phyloP scores from a whole-genome alignment of 1,140 invertebrate genomes.

The Oryzaephilus surinamensis region DNA sequence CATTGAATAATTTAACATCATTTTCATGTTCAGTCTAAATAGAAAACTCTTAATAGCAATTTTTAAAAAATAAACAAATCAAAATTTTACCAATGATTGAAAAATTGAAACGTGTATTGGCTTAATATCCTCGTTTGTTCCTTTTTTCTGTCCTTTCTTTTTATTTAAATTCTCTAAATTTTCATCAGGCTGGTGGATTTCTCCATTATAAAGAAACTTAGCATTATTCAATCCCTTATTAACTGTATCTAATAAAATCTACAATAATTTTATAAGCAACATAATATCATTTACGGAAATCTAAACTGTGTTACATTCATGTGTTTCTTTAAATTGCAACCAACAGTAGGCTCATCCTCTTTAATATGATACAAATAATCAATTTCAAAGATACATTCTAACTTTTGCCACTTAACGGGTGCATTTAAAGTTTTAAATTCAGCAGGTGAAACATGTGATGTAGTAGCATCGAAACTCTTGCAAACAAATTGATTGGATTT shows the following conservation, averaged over 20 bases:
- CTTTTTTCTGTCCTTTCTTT: slow-evolving; percentile 41
- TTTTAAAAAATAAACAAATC: not conserved
- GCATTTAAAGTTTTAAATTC: slow-evolving; percentile 56
- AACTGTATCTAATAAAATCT: slow-evolving; percentile 48
- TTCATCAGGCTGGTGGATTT: slow-evolving; percentile 43
- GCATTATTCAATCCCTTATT: slow-evolving; percentile 46
- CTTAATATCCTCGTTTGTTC: slow-evolving; percentile 27
- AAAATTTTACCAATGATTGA: slow-evolving; percentile 53
- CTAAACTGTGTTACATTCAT: slow-evolving; percentile 24
- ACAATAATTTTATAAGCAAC: slow-evolving; percentile 23
- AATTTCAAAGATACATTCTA: slow-evolving; percentile 59
- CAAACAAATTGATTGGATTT: slow-evolving; percentile 36
- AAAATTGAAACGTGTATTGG: slow-evolving; percentile 44
- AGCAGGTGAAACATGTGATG: slow-evolving; percentile 39
- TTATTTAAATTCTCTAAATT: slow-evolving; percentile 44
- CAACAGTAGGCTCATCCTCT: slow-evolving; percentile 15
- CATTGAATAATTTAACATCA: slow-evolving; percentile 12
- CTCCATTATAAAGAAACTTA: slow-evolving; percentile 51
- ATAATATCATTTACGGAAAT: not conserved
- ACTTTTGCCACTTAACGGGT: slow-evolving; percentile 52
- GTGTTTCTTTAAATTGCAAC: slow-evolving; percentile 26
- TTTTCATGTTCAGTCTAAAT: slow-evolving; percentile 5
- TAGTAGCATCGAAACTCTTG: slow-evolving; percentile 39
- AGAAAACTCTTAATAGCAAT: not conserved
- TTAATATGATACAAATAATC: slow-evolving; percentile 38